Base-by-base conservation (phyloP, 2,888 invertebrate genomes). In the Athrips mouffetella region DNA sequence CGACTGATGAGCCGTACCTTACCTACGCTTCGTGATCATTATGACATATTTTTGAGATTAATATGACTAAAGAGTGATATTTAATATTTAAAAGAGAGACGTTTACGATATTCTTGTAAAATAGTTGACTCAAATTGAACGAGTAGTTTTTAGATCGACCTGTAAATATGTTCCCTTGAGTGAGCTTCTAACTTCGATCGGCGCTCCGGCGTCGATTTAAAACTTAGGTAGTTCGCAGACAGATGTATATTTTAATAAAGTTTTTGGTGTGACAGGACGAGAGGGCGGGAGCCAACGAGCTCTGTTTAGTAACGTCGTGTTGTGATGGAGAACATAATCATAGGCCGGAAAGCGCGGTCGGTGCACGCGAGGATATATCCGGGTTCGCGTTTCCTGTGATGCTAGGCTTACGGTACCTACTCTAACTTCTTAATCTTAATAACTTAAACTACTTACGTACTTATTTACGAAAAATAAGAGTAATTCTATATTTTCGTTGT, bases 31-130 rank as follows among this genome's bases (percentile, higher is more conserved):
- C n/a, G n/a, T n/a, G n/a, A n/a, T n/a, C n/a, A n/a, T n/a, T n/a
- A n/a, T n/a, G 52, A 53, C 56, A 57, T 64, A 67, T 63, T 63
- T 66, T 65, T 51, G 58, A 65, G 57, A 61, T 58, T 54, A 53
- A 57, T 58, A 65, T 60, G 60, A 63, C 55, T 49, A 42, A 53
- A 53, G 56, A 60, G 63, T 64, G 67, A 68, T 66, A 67, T 72
- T 65, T 65, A 63, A 55, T 50, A 63, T 21, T 20, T 56, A 57
- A 54, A 51, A 49, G 53, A 62, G 55, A 65, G 55, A 53, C n/a
- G n/a, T n/a, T 55, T 60, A 65, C 37, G 21, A 21, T 37, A 37
- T 37, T 37, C 37, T 37, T 37, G 37, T 64, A 44, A 31, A 44
- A 29, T 31, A 18, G n/a, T 8, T 5, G 10, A 37, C n/a, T 2